phyloP scores from a whole-genome alignment of 2,113 vertebrate genomes.

The Mobula hypostoma region DNA sequence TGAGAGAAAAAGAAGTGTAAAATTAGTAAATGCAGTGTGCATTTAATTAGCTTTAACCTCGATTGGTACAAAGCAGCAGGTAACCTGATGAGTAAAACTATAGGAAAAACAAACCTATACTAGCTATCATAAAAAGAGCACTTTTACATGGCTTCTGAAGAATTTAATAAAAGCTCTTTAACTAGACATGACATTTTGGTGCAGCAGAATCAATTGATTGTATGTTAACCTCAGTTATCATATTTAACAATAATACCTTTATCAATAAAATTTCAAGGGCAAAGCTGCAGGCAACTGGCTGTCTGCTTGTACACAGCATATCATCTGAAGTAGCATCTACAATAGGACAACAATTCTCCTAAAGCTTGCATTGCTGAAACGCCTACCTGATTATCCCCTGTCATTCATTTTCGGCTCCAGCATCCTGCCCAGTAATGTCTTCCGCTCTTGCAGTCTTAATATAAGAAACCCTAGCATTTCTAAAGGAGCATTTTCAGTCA shows the following conservation, averaged over 20 bases:
- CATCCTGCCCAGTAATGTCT: background rate
- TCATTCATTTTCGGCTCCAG: background rate
- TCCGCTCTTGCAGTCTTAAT: background rate
- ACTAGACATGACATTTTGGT: background rate
- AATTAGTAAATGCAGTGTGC: background rate
- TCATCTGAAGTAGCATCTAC: background rate
- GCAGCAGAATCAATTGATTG: background rate
- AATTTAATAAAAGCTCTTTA: background rate
- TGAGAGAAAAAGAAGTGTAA: too few species aligned
- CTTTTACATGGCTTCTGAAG: background rate
- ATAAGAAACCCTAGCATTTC: background rate
- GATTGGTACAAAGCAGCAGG: background rate
- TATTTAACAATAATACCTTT: background rate
- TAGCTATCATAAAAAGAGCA: background rate
- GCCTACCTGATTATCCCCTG: slow-evolving; percentile 31
- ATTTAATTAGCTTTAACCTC: slow-evolving; percentile 13
- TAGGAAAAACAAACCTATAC: background rate
- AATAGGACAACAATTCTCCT: background rate
- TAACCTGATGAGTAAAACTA: background rate
- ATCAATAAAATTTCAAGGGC: background rate
- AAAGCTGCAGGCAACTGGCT: background rate
- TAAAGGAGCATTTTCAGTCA: background rate
- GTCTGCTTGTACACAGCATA: background rate
- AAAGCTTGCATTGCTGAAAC: background rate
- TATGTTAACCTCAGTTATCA: background rate